phyloP scores from a whole-genome alignment of 92 coral and sea anemone genomes.

The Ricordea florida region DNA sequence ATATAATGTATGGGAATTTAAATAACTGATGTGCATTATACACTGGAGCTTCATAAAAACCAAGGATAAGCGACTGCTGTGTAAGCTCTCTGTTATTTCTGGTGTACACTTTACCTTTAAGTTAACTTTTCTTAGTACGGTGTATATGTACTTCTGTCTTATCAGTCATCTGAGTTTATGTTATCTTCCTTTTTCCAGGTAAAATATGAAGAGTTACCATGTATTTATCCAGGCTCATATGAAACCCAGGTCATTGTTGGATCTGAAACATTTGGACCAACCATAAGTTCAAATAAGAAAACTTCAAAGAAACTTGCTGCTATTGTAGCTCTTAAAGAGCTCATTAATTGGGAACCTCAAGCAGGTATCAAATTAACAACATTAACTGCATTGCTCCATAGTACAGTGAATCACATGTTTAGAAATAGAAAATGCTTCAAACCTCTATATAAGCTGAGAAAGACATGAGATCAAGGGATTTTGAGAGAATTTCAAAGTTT shows the following conservation, averaged over 20 bases:
- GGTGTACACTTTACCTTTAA: background rate
- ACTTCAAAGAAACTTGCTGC: constrained; percentile 75
- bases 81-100: background rate
- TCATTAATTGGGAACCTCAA: constrained; percentile 81
- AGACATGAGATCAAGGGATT: background rate
- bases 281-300: constrained; percentile 67
- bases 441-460: background rate
- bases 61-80: constrained; percentile 15
- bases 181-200: constrained; percentile 40
- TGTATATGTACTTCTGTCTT: background rate
- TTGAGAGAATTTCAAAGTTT: background rate
- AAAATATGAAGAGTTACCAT: constrained; percentile 76
- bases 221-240: constrained; percentile 69
- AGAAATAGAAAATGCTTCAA: no score
- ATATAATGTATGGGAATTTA: no score
- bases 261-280: constrained; percentile 76
- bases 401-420: no score
- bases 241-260: constrained; percentile 73
- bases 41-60: no score
- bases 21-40: no score
- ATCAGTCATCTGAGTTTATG: background rate
- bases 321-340: constrained; percentile 67
- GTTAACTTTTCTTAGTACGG: no score
- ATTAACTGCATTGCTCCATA: background rate
- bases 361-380: constrained; percentile 47